These are phyloP conservation scores for Tinea pellionella DNA, from an alignment of 2,888 invertebrate species.

Conservation along the genomic window DNA sequence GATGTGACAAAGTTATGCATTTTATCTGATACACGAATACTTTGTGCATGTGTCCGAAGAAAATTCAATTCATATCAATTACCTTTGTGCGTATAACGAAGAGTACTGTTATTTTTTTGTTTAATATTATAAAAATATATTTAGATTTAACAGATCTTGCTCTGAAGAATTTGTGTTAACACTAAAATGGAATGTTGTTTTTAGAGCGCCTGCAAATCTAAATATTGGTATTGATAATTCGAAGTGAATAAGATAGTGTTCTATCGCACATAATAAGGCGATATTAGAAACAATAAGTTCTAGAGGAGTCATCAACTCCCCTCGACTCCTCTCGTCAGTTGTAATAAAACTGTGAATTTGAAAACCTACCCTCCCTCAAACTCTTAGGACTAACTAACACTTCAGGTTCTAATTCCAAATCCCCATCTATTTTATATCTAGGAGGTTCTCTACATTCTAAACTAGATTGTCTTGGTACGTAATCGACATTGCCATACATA, in stretches of 20 bases:
- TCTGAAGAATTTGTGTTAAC: too few relatives aligned
- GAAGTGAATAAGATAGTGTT: too few relatives aligned
- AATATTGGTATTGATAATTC: not conserved
- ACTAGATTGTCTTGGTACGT: conserved; percentile 38
- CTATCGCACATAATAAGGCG: not conserved
- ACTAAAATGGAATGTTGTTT: too few relatives aligned
- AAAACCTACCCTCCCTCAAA: conserved; percentile 37
- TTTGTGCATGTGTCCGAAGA: not conserved
- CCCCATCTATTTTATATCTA: conserved; percentile 26
- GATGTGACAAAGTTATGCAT: not conserved
- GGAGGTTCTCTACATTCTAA: conserved; percentile 29
- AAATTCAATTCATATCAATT: not conserved
- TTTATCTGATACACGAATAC: not conserved
- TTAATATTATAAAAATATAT: not conserved
- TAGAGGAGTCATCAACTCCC: conserved; percentile 31
- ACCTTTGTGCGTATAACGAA: not conserved
- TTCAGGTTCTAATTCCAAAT: conserved; percentile 36
- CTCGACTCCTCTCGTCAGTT: conserved; percentile 43
- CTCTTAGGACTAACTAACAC: conserved; percentile 53
- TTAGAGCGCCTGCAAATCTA: not conserved
- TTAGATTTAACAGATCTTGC: not conserved
- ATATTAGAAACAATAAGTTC: conserved; percentile 41
- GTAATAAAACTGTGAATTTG: conserved; percentile 50
- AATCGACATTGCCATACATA: conserved; percentile 57
- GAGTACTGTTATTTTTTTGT: too few relatives aligned